These are phyloP conservation scores for Pollenia angustigena DNA, from an alignment of 2,888 invertebrate genomes.

Conservation along the genomic window DNA sequence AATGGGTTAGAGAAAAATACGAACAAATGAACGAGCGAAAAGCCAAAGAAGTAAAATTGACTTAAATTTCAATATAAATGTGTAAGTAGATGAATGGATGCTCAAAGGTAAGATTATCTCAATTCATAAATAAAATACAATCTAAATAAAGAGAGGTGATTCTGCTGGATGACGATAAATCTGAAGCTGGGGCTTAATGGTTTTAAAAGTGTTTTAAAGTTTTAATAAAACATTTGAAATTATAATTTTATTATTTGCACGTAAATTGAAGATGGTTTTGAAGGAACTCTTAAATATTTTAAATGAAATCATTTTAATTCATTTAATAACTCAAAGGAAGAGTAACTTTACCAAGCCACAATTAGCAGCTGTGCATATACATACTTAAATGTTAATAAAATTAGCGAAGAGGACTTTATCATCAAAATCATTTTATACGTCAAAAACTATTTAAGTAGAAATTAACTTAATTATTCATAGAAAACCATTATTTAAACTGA, in stretches of 20 bases:
- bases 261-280: not conserved
- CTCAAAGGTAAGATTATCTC: slow-evolving; percentile 59
- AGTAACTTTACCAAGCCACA: too few species aligned
- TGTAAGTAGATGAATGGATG: not conserved
- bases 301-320: too few species aligned
- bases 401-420: too few species aligned
- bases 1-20: slow-evolving; percentile 15
- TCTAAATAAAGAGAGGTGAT: slow-evolving; percentile 31
- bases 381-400: too few species aligned
- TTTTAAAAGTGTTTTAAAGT: slow-evolving; percentile 13
- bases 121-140: slow-evolving; percentile 62
- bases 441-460: too few species aligned
- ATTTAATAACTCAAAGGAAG: too few species aligned
- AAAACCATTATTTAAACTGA: too few species aligned
- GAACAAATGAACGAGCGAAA: slow-evolving; percentile 24
- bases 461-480: too few species aligned
- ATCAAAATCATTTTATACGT: too few species aligned
- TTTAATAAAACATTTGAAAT: not conserved
- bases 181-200: not conserved
- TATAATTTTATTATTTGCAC: not conserved
- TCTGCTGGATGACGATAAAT: slow-evolving; percentile 16
- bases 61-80: slow-evolving; percentile 48
- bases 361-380: too few species aligned
- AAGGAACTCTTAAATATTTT: too few species aligned
- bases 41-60: slow-evolving; percentile 33